Percentiles rank a stretch among this genome's conserved stretches.
Conservation (phyloP, 2,888 invertebrate species). For the Trichacis sp. region DNA sequence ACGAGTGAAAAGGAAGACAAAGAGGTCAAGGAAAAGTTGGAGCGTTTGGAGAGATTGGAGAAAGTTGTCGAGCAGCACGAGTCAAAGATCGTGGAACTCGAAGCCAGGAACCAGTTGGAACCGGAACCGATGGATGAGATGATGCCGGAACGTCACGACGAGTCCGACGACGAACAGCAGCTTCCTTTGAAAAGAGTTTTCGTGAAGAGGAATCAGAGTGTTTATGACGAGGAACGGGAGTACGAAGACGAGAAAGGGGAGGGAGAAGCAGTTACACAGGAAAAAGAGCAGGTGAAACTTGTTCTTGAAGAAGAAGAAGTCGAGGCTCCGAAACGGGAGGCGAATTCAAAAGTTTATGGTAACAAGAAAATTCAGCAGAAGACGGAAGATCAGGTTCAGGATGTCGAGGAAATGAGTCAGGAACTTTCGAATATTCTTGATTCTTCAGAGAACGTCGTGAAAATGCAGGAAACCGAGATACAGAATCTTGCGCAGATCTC, state of each 20-base stretch:
- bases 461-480: conserved; percentile 63
- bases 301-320: conserved; percentile 11
- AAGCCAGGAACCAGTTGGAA: conserved; percentile 62
- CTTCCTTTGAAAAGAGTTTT: conserved; percentile 73
- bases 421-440: conserved; percentile 63
- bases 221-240: conserved; percentile 65
- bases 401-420: conserved; percentile 64
- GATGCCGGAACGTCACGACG: conserved; percentile 65
- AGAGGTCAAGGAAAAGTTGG: conserved; percentile 64
- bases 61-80: conserved; percentile 64
- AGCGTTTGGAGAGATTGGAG: conserved; percentile 52
- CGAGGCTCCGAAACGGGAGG: conserved; percentile 26
- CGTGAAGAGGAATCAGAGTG: conserved; percentile 72
- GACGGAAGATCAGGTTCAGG: conserved; percentile 46
- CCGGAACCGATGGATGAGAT: conserved; percentile 63
- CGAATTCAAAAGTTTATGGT: conserved; percentile 54
- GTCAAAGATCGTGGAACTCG: conserved; percentile 63
- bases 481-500: conserved; percentile 60
- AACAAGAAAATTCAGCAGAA: conserved; percentile 62
- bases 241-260: conserved; percentile 47
- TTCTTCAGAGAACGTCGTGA: conserved; percentile 60
- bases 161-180: conserved; percentile 66
- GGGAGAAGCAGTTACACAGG: conserved; percentile 15
- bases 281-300: conserved; percentile 6
- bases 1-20: conserved; percentile 56